Conservation (phyloP, 2,888 invertebrate genomes). For the Himalopsyche anomala region DNA sequence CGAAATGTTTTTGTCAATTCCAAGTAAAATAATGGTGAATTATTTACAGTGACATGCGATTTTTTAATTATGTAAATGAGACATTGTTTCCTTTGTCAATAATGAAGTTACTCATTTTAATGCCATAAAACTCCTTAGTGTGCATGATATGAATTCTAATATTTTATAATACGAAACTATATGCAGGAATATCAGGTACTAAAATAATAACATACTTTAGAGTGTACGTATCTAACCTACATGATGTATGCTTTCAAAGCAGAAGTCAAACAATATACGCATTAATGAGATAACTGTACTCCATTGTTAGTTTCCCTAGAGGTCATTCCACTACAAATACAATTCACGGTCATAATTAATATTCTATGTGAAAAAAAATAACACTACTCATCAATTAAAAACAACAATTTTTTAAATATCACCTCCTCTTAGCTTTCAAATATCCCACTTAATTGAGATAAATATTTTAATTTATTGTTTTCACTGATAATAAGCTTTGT, state of each 20-base stretch:
- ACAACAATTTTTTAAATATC: neutral
- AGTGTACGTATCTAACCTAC: neutral
- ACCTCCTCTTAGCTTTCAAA: neutral
- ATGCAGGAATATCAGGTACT: neutral
- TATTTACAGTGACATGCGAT: neutral
- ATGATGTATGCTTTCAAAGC: neutral
- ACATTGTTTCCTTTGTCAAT: conserved; percentile 11
- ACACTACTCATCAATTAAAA: neutral
- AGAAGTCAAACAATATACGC: conserved; percentile 36
- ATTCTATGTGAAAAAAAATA: conserved; percentile 7
- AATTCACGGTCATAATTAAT: conserved; percentile 38
- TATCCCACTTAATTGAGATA: neutral
- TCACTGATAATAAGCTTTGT: neutral
- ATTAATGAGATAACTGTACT: conserved; percentile 21
- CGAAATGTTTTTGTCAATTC: too few species aligned
- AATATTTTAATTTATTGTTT: neutral
- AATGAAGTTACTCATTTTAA: conserved; percentile 11
- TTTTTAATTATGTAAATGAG: neutral
- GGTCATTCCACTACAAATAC: conserved; percentile 29
- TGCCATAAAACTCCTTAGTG: neutral
- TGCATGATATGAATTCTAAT: conserved; percentile 1
- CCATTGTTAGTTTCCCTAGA: conserved; percentile 21
- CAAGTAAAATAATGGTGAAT: too few species aligned
- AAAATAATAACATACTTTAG: neutral
- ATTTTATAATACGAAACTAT: neutral